A percentile compares a stretch with the other conserved stretches of the same genome.
phyloP scores from a whole-genome alignment of 1,140 invertebrate genomes.

The Heliconius congener region DNA sequence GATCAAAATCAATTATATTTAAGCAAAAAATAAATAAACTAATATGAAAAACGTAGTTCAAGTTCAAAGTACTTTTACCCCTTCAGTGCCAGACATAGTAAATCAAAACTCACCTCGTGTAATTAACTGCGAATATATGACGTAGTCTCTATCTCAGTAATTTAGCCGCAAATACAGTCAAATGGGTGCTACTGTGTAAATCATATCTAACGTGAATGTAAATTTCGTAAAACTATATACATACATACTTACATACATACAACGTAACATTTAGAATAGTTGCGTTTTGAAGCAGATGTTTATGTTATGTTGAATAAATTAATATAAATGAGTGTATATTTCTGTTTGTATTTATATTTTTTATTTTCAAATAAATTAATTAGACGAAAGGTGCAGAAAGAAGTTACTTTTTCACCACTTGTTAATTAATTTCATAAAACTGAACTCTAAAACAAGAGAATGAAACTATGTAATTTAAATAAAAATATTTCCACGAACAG shows the following conservation, averaged over 20 bases:
- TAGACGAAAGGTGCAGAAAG: too few relatives aligned
- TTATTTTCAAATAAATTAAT: too few relatives aligned
- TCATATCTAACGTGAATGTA: slow-evolving; percentile 3
- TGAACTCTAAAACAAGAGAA: too few relatives aligned
- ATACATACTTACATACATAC: background rate
- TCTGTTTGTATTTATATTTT: background rate
- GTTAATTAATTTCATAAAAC: too few relatives aligned
- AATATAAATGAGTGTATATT: background rate
- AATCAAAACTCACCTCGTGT: slow-evolving; percentile 12
- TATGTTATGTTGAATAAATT: background rate
- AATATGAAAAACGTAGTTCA: background rate
- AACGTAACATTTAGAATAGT: background rate
- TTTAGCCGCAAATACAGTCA: slow-evolving; percentile 13
- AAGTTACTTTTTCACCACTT: too few relatives aligned
- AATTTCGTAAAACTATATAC: background rate
- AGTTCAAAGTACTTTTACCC: background rate
- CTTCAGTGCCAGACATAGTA: slow-evolving; percentile 7
- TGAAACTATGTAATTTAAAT: too few relatives aligned
- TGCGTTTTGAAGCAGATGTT: background rate
- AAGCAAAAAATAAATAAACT: background rate
- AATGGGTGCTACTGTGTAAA: slow-evolving; percentile 1
- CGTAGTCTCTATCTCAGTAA: slow-evolving; percentile 12
- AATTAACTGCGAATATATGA: slow-evolving; percentile 14
- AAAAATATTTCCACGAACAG: too few relatives aligned
- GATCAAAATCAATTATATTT: background rate